phyloP scores from a whole-genome alignment of 2,113 vertebrate genomes.

The Coptodon rendalli region DNA sequence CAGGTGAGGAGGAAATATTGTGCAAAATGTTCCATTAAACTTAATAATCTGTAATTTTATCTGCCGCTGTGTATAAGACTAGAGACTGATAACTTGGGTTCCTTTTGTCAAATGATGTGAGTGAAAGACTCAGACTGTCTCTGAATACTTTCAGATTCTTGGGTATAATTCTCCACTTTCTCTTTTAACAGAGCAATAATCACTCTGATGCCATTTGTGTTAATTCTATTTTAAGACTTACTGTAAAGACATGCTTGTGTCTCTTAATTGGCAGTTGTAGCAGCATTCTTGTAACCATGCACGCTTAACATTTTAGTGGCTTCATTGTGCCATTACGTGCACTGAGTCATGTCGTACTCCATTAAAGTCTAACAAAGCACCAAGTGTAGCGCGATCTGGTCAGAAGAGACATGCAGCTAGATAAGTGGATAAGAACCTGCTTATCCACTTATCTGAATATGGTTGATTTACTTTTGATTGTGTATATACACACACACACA shows the following conservation, averaged over 20 bases:
- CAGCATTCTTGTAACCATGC: background rate
- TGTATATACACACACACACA: accelerated
- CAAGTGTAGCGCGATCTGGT: background rate
- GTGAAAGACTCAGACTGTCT: background rate
- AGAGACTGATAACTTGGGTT: background rate
- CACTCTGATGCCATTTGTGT: background rate
- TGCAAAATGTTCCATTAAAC: background rate
- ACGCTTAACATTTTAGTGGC: background rate
- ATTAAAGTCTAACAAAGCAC: background rate
- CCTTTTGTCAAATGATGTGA: background rate
- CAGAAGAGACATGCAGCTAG: background rate
- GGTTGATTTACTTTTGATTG: background rate
- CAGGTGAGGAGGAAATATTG: conserved; percentile 59
- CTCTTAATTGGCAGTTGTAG: background rate
- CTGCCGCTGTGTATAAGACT: background rate
- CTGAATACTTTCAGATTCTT: background rate
- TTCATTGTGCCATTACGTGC: background rate
- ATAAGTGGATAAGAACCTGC: background rate
- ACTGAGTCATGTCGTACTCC: background rate
- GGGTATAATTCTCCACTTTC: background rate
- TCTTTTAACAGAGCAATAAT: background rate
- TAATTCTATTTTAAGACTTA: background rate
- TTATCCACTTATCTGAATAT: background rate
- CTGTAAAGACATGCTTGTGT: background rate
- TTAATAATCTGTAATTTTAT: background rate